These are phyloP conservation scores for Trissolcus japonicus DNA, from an alignment of 2,888 invertebrate genomes.

Conservation along the genomic window DNA sequence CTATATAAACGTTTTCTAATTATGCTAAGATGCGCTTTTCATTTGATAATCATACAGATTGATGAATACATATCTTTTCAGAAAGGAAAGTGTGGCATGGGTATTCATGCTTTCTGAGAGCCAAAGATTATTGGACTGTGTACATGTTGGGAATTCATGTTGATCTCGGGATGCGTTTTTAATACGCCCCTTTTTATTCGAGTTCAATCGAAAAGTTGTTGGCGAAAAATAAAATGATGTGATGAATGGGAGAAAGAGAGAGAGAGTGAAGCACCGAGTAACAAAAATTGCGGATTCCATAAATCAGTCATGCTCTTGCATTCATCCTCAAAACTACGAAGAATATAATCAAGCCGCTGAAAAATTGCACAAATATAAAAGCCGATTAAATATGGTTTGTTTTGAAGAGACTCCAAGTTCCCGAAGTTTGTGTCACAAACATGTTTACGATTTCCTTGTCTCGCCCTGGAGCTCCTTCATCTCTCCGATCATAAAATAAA, in stretches of 20 bases:
- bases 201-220: not conserved
- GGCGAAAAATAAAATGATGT: conserved; percentile 2
- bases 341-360: conserved; percentile 2
- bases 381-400: conserved; percentile 34
- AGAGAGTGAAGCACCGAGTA: not conserved
- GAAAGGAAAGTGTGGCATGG: too few relatives aligned
- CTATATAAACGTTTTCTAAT: too few relatives aligned
- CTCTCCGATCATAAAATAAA: conserved; percentile 6
- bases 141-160: too few relatives aligned
- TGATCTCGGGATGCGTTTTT: too few relatives aligned
- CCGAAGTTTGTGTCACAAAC: conserved; percentile 34
- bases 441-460: conserved; percentile 43
- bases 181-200: not conserved
- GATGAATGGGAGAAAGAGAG: conserved; percentile 1
- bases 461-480: not conserved
- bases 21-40: too few relatives aligned
- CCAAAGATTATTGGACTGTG: too few relatives aligned
- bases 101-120: too few relatives aligned
- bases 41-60: too few relatives aligned
- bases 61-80: too few relatives aligned
- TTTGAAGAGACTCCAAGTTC: conserved; percentile 24
- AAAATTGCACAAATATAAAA: conserved; percentile 20
- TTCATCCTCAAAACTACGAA: not conserved
- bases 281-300: not conserved
- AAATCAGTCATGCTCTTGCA: conserved; percentile 5